phyloP scores from a whole-genome alignment of 2,797 vertebrate genomes.

The Harpagifer antarcticus region DNA sequence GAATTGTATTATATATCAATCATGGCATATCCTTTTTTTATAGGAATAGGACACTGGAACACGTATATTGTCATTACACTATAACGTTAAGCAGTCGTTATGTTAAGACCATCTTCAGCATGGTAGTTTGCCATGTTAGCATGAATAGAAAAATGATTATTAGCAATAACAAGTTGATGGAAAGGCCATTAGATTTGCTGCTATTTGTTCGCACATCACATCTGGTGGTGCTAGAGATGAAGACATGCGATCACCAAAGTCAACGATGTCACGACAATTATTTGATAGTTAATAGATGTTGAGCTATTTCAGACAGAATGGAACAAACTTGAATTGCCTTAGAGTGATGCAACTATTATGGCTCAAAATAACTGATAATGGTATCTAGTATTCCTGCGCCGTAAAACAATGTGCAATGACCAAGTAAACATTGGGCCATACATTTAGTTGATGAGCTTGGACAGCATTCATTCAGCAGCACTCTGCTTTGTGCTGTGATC shows the following conservation, averaged over 20 bases:
- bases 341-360: neutral
- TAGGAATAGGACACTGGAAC: neutral
- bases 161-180: too few relatives aligned
- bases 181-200: too few relatives aligned
- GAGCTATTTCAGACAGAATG: neutral
- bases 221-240: too few relatives aligned
- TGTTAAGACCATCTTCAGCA: neutral
- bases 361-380: neutral
- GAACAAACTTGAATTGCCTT: too few relatives aligned
- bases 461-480: constrained; percentile 21
- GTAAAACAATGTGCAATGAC: neutral
- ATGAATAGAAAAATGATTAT: too few relatives aligned
- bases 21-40: too few relatives aligned
- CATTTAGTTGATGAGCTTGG: constrained; percentile 32
- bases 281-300: neutral
- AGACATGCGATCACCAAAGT: neutral
- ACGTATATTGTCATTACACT: neutral
- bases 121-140: too few relatives aligned
- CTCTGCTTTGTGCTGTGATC: constrained; percentile 59
- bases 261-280: neutral
- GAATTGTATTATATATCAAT: too few relatives aligned
- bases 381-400: neutral
- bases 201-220: too few relatives aligned
- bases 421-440: neutral
- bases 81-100: neutral